phyloP scores from a whole-genome alignment of 1,140 invertebrate species.

The Leguminivora glycinivorella region DNA sequence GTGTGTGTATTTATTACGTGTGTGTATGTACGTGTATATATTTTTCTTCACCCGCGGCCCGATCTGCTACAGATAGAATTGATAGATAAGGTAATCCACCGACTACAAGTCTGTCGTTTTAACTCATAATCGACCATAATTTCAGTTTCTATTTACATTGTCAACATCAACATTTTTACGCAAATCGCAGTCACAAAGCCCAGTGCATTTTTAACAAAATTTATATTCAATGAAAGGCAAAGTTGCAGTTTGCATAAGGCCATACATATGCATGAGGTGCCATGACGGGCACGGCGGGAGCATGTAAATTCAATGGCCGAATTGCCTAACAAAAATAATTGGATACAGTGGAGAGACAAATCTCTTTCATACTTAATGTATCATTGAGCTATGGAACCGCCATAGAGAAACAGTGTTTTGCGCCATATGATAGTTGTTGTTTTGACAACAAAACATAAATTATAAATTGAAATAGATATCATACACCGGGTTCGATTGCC shows the following conservation, averaged over 20 bases:
- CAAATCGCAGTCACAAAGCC: constrained; percentile 2
- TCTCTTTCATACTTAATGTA: constrained; percentile 52
- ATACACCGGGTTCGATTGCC: no score
- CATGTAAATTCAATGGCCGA: constrained; percentile 59
- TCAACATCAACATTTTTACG: background rate
- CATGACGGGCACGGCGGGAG: constrained; percentile 47
- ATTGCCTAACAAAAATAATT: constrained; percentile 52
- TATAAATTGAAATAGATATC: no score
- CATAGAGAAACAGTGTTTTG: no score
- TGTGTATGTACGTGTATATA: no score
- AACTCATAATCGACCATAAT: background rate
- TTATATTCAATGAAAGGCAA: constrained; percentile 59
- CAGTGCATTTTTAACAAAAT: constrained; percentile 34
- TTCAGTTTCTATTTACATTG: background rate
- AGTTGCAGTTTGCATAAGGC: constrained; percentile 60
- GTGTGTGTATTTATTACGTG: no score
- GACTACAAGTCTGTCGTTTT: background rate
- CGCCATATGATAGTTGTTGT: no score
- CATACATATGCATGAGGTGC: constrained; percentile 62
- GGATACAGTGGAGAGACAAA: constrained; percentile 50
- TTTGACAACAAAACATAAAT: no score
- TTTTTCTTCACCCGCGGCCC: no score
- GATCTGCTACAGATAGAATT: no score
- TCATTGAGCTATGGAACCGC: no score
- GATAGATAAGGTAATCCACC: background rate